These are phyloP conservation scores for Tadarida brasiliensis DNA, from an alignment of 2,797 vertebrate species.

Conservation along the genomic window DNA sequence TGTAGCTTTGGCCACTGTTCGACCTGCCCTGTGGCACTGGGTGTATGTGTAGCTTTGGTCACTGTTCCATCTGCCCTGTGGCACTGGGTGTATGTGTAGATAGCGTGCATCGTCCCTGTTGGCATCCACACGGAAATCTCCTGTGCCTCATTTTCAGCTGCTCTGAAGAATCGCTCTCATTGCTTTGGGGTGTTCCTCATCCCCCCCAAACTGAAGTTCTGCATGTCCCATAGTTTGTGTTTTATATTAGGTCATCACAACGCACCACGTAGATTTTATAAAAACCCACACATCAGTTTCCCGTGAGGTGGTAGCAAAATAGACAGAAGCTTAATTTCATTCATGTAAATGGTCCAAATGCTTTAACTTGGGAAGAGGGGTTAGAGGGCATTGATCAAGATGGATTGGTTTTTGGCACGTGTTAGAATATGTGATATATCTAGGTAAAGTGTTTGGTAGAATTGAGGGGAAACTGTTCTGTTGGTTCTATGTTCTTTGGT, in stretches of 20 bases:
- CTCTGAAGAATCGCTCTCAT: background rate
- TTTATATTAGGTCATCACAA: constrained; percentile 19
- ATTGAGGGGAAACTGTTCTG: background rate
- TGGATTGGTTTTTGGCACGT: constrained; percentile 47
- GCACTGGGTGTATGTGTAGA: background rate
- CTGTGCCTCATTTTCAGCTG: background rate
- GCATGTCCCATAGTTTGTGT: background rate
- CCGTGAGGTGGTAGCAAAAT: background rate
- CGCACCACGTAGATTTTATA: constrained; percentile 21
- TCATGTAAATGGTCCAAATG: background rate
- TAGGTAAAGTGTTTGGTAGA: constrained; percentile 25
- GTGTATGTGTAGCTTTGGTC: no score
- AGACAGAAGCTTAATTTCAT: background rate
- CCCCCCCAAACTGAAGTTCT: background rate
- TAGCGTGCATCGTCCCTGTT: background rate
- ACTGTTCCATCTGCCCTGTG: background rate
- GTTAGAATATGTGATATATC: background rate
- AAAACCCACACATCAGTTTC: background rate
- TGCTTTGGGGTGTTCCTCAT: background rate
- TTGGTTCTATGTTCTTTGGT: constrained; percentile 33
- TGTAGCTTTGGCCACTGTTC: no score
- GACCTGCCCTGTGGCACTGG: no score
- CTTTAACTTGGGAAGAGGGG: constrained; percentile 13
- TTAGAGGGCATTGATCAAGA: background rate
- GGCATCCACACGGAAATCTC: background rate